Conservation (phyloP, 2,797 vertebrate species). For the Acestrorhynchus altus region DNA sequence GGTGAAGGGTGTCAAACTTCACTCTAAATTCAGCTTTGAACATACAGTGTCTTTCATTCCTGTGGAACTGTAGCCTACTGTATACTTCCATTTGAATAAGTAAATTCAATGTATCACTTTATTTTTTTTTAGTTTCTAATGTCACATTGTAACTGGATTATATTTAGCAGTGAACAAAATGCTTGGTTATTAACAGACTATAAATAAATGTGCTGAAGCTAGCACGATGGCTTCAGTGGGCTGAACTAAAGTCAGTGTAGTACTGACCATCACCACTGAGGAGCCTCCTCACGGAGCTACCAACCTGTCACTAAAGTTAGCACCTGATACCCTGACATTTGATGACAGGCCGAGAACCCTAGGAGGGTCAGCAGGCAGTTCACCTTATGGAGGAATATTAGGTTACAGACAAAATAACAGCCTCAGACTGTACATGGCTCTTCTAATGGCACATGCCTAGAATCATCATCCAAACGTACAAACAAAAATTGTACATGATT, state of each 20-base stretch:
- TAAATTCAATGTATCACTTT: background rate
- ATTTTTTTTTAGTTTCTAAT: slow-evolving; percentile 12
- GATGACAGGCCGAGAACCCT: slow-evolving; percentile 30
- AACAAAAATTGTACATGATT: too few relatives aligned
- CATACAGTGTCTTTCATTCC: too few relatives aligned
- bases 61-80: too few relatives aligned
- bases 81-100: background rate
- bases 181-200: slow-evolving; percentile 67
- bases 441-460: background rate
- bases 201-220: slow-evolving; percentile 63
- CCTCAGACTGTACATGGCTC: background rate
- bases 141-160: slow-evolving; percentile 65
- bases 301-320: slow-evolving; percentile 55
- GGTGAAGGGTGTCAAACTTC: too few relatives aligned
- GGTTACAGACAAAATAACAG: slow-evolving; percentile 32
- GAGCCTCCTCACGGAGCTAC: slow-evolving; percentile 20
- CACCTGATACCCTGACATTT: slow-evolving; percentile 47
- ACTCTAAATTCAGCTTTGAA: too few relatives aligned
- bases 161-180: slow-evolving; percentile 63
- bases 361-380: slow-evolving; percentile 44
- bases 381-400: slow-evolving; percentile 33
- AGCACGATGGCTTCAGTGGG: slow-evolving; percentile 2
- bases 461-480: too few relatives aligned
- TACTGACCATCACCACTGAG: slow-evolving; percentile 16
- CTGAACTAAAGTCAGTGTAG: slow-evolving; percentile 14